A percentile compares a stretch with the other conserved stretches of the same genome.
These are phyloP conservation scores for Drosophila nr. fundita DNA, from an alignment of 2,888 invertebrate species.

Conservation along the genomic window DNA sequence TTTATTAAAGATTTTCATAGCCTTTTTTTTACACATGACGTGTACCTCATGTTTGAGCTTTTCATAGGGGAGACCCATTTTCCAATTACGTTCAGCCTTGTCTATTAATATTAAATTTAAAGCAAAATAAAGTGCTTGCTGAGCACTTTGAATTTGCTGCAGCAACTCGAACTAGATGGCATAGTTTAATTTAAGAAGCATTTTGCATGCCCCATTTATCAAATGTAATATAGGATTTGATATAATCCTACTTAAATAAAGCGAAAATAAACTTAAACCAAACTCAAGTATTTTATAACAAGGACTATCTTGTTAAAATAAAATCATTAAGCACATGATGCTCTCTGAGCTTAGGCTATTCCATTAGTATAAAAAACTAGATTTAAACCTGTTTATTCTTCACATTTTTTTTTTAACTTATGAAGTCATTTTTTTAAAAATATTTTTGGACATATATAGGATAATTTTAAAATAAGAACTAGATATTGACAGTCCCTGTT, in stretches of 20 bases:
- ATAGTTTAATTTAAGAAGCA: background rate
- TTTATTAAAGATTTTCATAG: background rate
- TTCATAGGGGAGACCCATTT: slow-evolving; percentile 1
- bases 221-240: background rate
- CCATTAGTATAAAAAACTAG: background rate
- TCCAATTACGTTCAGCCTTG: slow-evolving; percentile 14
- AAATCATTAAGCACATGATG: no score
- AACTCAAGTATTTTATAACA: background rate
- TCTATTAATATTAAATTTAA: slow-evolving; percentile 10
- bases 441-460: background rate
- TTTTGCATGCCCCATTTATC: background rate
- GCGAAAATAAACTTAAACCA: background rate
- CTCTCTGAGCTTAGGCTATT: background rate
- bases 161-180: background rate
- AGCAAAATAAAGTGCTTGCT: slow-evolving; percentile 11
- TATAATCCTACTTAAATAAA: background rate
- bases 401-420: background rate
- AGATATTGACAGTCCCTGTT: background rate
- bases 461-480: background rate
- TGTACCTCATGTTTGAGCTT: background rate
- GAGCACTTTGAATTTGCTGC: background rate
- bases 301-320: background rate
- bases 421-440: background rate
- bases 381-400: background rate
- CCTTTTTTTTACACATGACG: background rate